Conservation (phyloP, 2,113 vertebrate species). For the Sisor rabdophorus region DNA sequence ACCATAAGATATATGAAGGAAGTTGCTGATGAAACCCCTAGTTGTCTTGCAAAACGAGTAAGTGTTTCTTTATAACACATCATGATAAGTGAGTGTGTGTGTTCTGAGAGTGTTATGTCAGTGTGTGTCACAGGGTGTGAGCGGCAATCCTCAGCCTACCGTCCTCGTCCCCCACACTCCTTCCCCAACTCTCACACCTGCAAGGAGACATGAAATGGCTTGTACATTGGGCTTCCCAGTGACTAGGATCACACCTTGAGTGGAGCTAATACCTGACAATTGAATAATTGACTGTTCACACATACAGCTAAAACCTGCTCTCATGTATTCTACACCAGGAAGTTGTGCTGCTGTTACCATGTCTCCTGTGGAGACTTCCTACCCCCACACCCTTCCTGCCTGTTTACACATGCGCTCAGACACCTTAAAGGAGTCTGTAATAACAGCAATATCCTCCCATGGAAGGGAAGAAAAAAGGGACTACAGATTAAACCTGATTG, state of each 20-base stretch:
- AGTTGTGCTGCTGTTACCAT: slow-evolving; percentile 1
- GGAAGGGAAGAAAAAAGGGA: slow-evolving; percentile 5
- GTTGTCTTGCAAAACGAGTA: slow-evolving; percentile 50
- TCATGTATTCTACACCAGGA: background rate
- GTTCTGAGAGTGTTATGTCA: slow-evolving; percentile 6
- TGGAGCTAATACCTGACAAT: background rate
- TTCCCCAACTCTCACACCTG: slow-evolving; percentile 8
- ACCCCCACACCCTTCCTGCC: slow-evolving; percentile 15
- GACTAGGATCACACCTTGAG: slow-evolving; percentile 1
- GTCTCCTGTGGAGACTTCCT: background rate
- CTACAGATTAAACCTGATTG: background rate
- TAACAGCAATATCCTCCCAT: slow-evolving; percentile 21
- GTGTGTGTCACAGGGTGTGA: slow-evolving; percentile 32
- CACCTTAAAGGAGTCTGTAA: slow-evolving; percentile 13
- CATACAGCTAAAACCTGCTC: background rate
- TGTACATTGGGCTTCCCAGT: background rate
- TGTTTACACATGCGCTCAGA: slow-evolving; percentile 24
- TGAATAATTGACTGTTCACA: slow-evolving; percentile 8
- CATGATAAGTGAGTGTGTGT: slow-evolving; percentile 18
- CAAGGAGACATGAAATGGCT: slow-evolving; percentile 2
- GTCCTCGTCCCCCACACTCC: background rate
- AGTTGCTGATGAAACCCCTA: background rate
- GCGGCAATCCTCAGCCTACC: background rate
- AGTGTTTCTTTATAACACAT: slow-evolving; percentile 19
- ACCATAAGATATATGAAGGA: background rate